phyloP scores from a whole-genome alignment of 2,113 vertebrate genomes.

The Hippocampus zosterae region DNA sequence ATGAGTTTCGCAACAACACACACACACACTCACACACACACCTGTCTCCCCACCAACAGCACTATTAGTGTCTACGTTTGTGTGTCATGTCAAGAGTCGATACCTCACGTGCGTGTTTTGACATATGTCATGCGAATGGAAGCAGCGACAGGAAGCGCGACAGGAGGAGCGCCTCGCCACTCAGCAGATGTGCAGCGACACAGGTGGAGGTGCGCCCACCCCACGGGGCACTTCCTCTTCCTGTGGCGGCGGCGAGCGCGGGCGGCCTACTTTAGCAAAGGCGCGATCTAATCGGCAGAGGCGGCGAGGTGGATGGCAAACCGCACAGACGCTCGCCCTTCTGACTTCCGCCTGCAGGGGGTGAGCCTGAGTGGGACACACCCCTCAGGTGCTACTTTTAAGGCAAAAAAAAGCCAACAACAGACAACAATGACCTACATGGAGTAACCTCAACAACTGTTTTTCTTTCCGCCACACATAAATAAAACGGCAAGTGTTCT shows the following conservation, averaged over 20 bases:
- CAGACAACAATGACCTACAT: constrained; percentile 5
- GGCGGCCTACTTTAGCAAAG: constrained; percentile 65
- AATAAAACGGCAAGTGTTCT: neutral
- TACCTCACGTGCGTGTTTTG: neutral
- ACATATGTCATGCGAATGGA: constrained; percentile 3
- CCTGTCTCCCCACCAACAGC: too few species aligned
- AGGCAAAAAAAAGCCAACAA: neutral
- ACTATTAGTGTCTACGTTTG: neutral
- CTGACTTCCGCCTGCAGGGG: constrained; percentile 3
- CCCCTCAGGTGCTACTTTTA: neutral
- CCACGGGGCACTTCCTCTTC: constrained; percentile 60
- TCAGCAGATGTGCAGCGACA: constrained; percentile 2
- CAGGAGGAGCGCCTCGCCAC: neutral
- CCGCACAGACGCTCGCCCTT: neutral
- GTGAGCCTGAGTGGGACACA: neutral
- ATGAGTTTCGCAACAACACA: too few species aligned
- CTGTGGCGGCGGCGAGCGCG: constrained; percentile 54
- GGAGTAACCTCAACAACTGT: neutral
- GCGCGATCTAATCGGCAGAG: constrained; percentile 65
- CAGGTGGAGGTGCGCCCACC: constrained; percentile 47
- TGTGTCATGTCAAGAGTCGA: neutral
- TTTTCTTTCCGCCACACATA: neutral
- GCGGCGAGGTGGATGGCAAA: neutral
- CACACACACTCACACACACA: too few species aligned
- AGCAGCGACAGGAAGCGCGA: constrained; percentile 5